Base-by-base conservation (phyloP, 2,797 vertebrate species). In the Oryzias dopingdopingensis region DNA sequence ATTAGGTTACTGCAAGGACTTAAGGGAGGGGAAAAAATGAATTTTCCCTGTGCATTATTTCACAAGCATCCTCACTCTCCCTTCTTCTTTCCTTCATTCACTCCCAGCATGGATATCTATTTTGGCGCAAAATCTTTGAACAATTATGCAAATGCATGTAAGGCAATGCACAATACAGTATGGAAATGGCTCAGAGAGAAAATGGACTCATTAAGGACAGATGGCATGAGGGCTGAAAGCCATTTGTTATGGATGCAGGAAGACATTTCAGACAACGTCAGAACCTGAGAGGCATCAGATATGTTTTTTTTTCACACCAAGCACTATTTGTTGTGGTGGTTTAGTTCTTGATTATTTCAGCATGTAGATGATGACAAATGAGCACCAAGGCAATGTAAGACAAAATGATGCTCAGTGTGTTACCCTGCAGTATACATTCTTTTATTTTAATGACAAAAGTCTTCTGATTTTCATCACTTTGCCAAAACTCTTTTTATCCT, bases 181-280 rank as follows among this genome's bases (percentile, higher is more conserved):
- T 93, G 92, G 92, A 93, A 94, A 94, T 93, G 88, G 92, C 90
- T 91, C 15, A 49, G 80, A 91, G 92, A 91, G 93, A 93, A 91
- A 95, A 94, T 91, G 91, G 92, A 94, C 93, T 95, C 94, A 95
- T 97, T 95, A 95, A 92, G 92, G 94, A 91, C 94, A 96, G 95
- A 96, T 95, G 94, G 94, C 87, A 89, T 83, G 84, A 91, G 91
- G 90, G 91, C 90, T 92, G 92, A 90, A 88, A 95, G 91, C 90
- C 88, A 90, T 92, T 92, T 89, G 88, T 92, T 91, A 87, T 85
- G 68, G 76, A 77, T 82, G 78, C 85, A 79, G 86, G 76, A 81
- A 85, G 84, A 88, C 83, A 69, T 87, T 88, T 86, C 67, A 88
- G 88, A 91, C 87, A 81, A 70, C 70, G 80, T 86, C 82, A 88